Evolutionary conservation across 2,888 invertebrate genomes (phyloP).

Genomic region (Drosophila picticornis): DNA sequence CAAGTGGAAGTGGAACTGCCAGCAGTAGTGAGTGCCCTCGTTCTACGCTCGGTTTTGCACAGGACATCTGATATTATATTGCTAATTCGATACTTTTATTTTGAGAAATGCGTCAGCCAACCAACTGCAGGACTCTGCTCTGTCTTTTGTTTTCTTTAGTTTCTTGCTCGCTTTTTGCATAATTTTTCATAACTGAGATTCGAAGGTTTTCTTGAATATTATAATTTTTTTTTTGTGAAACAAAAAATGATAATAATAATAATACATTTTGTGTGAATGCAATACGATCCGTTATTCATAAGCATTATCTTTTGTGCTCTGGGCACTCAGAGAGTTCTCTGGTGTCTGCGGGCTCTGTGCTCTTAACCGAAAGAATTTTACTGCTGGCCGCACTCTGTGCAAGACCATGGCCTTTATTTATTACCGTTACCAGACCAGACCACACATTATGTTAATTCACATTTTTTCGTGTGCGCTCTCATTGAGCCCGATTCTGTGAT

Average conservation of each 20-base stretch:
- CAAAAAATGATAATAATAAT: conserved; percentile 45
- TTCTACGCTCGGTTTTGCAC: conserved; percentile 22
- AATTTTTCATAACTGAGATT: conserved; percentile 62
- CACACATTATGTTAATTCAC: conserved; percentile 70
- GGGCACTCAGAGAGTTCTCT: conserved; percentile 30
- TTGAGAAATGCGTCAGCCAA: conserved; percentile 51
- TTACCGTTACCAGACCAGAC: conserved; percentile 80
- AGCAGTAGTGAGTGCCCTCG: conserved; percentile 35
- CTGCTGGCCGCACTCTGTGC: conserved; percentile 17
- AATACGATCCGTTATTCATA: conserved; percentile 77
- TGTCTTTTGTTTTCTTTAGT: conserved; percentile 24
- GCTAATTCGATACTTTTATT: conserved; percentile 83
- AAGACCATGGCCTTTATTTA: conserved; percentile 51
- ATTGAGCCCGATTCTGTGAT: conserved; percentile 50
- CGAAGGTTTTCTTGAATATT: conserved; percentile 60
- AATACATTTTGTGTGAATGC: conserved; percentile 77
- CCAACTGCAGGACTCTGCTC: conserved; percentile 39
- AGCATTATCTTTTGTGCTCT: conserved; percentile 56
- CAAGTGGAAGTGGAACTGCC: conserved; percentile 70
- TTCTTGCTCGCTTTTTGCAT: conserved; percentile 49
- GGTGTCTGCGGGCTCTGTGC: conserved; percentile 68
- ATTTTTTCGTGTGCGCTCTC: conserved; percentile 23
- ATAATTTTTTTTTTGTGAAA: conserved; percentile 56
- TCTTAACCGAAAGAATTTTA: conserved; percentile 30
- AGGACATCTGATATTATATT: conserved; percentile 82